A percentile compares a stretch with the other conserved stretches of the same genome.
phyloP scores from a whole-genome alignment of 1,140 invertebrate genomes.

The Pseudomyrmex gracilis region DNA sequence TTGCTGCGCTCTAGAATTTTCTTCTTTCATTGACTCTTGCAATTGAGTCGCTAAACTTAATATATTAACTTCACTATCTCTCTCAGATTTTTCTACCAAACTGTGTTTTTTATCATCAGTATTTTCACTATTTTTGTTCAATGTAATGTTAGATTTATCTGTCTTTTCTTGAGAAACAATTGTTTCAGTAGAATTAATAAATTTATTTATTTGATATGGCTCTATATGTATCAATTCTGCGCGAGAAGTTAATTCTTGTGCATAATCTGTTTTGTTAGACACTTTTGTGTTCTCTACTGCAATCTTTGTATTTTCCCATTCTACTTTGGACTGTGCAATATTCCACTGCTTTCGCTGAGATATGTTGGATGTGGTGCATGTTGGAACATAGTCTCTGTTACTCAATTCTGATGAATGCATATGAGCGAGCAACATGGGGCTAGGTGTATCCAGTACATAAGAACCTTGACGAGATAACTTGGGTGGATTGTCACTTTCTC shows the following conservation, averaged over 20 bases:
- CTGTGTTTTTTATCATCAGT: slow-evolving; percentile 60
- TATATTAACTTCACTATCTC: slow-evolving; percentile 63
- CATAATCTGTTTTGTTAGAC: slow-evolving; percentile 63
- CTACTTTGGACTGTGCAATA: slow-evolving; percentile 76
- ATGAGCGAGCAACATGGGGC: slow-evolving; percentile 87
- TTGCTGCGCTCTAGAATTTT: slow-evolving; percentile 37
- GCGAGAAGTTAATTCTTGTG: slow-evolving; percentile 59
- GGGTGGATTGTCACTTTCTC: slow-evolving; percentile 73
- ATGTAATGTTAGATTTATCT: slow-evolving; percentile 35
- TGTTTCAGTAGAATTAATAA: slow-evolving; percentile 78
- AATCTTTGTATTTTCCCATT: slow-evolving; percentile 73
- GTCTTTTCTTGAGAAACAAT: slow-evolving; percentile 71
- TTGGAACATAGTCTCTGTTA: slow-evolving; percentile 80
- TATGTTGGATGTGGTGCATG: slow-evolving; percentile 80
- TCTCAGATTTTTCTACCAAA: slow-evolving; percentile 55
- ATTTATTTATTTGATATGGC: slow-evolving; percentile 70
- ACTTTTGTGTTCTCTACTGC: slow-evolving; percentile 28
- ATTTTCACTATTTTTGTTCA: slow-evolving; percentile 50
- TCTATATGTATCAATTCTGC: slow-evolving; percentile 49
- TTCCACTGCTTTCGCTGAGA: slow-evolving; percentile 86
- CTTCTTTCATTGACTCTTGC: slow-evolving; percentile 67
- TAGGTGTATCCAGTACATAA: slow-evolving; percentile 87
- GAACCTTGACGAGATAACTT: slow-evolving; percentile 87
- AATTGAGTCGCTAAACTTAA: slow-evolving; percentile 70
- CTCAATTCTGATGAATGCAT: slow-evolving; percentile 85